A percentile compares a stretch with the other conserved stretches of the same genome.
These are phyloP conservation scores for Proterorhinus semilunaris DNA, from an alignment of 2,113 vertebrate genomes.

Conservation along the genomic window DNA sequence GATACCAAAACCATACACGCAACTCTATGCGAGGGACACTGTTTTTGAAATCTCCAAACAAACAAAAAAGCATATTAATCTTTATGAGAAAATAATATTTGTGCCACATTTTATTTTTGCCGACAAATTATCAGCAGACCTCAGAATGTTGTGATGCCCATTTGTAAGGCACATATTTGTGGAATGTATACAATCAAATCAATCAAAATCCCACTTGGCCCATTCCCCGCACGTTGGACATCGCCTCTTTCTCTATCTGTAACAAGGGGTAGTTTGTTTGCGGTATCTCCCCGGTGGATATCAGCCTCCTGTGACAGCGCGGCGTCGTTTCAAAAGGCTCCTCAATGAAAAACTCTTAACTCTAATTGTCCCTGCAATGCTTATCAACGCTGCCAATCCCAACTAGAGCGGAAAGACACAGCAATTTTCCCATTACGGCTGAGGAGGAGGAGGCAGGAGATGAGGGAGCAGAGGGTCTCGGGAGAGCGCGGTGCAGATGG, in stretches of 20 bases:
- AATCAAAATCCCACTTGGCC: too few species aligned
- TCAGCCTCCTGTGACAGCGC: slow-evolving; percentile 56
- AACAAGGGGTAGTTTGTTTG: slow-evolving; percentile 26
- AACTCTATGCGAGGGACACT: too few species aligned
- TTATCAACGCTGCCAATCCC: slow-evolving; percentile 73
- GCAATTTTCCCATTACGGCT: slow-evolving; percentile 71
- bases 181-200: too few species aligned
- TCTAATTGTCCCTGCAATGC: slow-evolving; percentile 74
- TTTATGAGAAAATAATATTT: too few species aligned
- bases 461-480: slow-evolving; percentile 60
- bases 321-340: slow-evolving; percentile 56
- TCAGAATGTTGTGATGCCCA: too few species aligned
- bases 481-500: slow-evolving; percentile 69
- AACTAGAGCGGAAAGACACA: slow-evolving; percentile 76
- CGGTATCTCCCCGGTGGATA: slow-evolving; percentile 25
- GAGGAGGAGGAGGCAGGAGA: slow-evolving; percentile 66
- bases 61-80: too few species aligned
- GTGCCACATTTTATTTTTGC: too few species aligned
- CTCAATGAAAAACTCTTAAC: slow-evolving; percentile 60
- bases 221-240: background rate
- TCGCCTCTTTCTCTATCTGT: background rate
- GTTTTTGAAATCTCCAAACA: too few species aligned
- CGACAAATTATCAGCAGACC: too few species aligned
- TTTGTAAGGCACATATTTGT: too few species aligned
- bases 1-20: too few species aligned